phyloP scores from a whole-genome alignment of 2,888 invertebrate species.

The Nesidiocoris tenuis region DNA sequence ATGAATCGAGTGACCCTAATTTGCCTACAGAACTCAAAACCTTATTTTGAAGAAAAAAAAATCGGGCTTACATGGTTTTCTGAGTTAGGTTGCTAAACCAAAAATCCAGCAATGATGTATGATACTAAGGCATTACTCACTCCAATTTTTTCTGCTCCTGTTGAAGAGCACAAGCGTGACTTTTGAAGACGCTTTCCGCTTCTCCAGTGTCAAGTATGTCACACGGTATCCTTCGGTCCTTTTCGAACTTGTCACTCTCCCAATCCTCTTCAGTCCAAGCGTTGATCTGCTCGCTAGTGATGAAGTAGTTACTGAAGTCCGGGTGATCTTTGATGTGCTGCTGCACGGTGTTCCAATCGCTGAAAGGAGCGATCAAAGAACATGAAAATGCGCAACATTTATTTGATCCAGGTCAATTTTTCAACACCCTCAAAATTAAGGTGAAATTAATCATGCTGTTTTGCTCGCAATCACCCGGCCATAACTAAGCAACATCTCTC shows the following conservation, averaged over 20 bases:
- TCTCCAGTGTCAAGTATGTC: slow-evolving; percentile 88
- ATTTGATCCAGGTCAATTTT: too few relatives aligned
- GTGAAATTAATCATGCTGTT: too few relatives aligned
- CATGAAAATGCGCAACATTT: too few relatives aligned
- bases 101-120: too few relatives aligned
- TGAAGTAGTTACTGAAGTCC: slow-evolving; percentile 92
- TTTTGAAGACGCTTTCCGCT: slow-evolving; percentile 88
- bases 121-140: slow-evolving; percentile 61
- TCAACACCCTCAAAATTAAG: too few relatives aligned
- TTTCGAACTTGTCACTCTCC: slow-evolving; percentile 60
- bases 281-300: slow-evolving; percentile 74
- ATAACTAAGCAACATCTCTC: too few relatives aligned
- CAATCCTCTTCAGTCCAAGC: slow-evolving; percentile 73
- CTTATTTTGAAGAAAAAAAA: too few relatives aligned
- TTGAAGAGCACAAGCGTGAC: slow-evolving; percentile 85
- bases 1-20: too few relatives aligned
- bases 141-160: slow-evolving; percentile 89
- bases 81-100: too few relatives aligned
- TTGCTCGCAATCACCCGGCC: too few relatives aligned
- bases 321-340: slow-evolving; percentile 84
- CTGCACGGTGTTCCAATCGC: slow-evolving; percentile 86
- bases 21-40: too few relatives aligned
- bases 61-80: too few relatives aligned
- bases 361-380: slow-evolving; percentile 57
- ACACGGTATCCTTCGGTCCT: slow-evolving; percentile 81